Evolutionary conservation across 2,888 invertebrate species (phyloP).

Genomic region (Embidobia sp.): DNA sequence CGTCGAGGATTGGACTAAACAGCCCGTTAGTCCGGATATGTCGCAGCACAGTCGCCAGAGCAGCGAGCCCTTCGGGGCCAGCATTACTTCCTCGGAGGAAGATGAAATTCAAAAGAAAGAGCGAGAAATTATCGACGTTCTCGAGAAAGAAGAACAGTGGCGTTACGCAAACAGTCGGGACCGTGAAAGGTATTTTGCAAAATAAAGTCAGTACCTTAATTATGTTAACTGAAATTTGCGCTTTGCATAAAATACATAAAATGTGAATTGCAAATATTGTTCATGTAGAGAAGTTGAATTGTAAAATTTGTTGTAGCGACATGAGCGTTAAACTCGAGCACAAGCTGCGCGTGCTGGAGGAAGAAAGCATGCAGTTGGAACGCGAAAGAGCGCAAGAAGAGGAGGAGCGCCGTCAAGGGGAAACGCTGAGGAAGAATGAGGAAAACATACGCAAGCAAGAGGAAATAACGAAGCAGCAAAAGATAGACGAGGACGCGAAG

Average conservation of each 20-base stretch:
- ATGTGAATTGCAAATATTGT: too few species aligned
- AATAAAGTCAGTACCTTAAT: too few species aligned
- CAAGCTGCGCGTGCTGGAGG: slow-evolving; percentile 83
- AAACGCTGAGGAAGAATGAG: slow-evolving; percentile 77
- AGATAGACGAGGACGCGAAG: slow-evolving; percentile 67
- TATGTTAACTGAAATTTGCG: too few species aligned
- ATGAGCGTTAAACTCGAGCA: slow-evolving; percentile 84
- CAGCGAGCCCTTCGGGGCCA: slow-evolving; percentile 89
- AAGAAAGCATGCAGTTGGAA: slow-evolving; percentile 82
- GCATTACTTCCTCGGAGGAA: slow-evolving; percentile 89
- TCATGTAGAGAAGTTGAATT: too few species aligned
- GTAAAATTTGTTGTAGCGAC: slow-evolving; percentile 73
- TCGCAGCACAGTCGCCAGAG: slow-evolving; percentile 90
- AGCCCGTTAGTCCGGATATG: slow-evolving; percentile 80
- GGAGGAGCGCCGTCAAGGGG: slow-evolving; percentile 73
- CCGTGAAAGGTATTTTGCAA: slow-evolving; percentile 73
- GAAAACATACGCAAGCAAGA: slow-evolving; percentile 77
- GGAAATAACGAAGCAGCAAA: slow-evolving; percentile 70
- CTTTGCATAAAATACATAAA: too few species aligned
- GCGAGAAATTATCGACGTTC: slow-evolving; percentile 85
- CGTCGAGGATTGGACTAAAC: slow-evolving; percentile 80
- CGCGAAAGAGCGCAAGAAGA: slow-evolving; percentile 79
- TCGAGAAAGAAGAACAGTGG: slow-evolving; percentile 85
- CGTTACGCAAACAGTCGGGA: slow-evolving; percentile 81
- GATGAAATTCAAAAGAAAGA: slow-evolving; percentile 88